Base-by-base conservation (phyloP, 30 jellyfish, hydroid and myxozoan species). In the Pelagia noctiluca region DNA sequence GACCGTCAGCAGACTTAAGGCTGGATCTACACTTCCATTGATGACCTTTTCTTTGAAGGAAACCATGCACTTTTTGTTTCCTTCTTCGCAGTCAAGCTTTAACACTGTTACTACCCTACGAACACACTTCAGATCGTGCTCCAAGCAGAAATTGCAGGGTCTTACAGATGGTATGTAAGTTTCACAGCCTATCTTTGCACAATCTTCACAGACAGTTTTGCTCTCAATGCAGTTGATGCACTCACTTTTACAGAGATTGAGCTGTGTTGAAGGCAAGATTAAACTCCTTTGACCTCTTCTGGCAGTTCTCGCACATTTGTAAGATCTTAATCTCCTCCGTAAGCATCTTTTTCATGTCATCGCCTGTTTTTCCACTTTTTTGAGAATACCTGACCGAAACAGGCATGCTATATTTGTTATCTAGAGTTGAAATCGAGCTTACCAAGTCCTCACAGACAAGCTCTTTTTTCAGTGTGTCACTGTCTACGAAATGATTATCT, bases 351-450 rank as follows among this genome's bases (percentile, higher is more conserved):
- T 42, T 42, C 57, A 42, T 23, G 22, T 66, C 13, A 16, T 66
- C 79, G 21, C 79, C 79, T 16, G 79, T 3, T 33, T 66, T 32
- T 3, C 79, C 79, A 23, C 18, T 23, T 66, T 66, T 66, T 23
- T 7, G 12, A 3, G 62, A 8, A 33, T 66, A 23, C 7, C 29
- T 10, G 13, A 66, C 79, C 3, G 79, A 67, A 16, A 66, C 79
- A 66, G 62, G 79, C 4, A 32, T 3, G 62, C 64, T 24, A 32
- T 8, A 32, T 24, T 25, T 33, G 62, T 66, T 66, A 23, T 66
- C 79, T 16, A 66, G 66, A 67, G 19, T 66, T 4, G 79, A 11
- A 3, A 66, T 12, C n/a, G 64, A 66, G 25, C 22, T 8, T 8
- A 25, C 67, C 7, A 66, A 13, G 3, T 8, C 62, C 29, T 66